Evolutionary conservation across 2,888 invertebrate species (phyloP).

Genomic region (Mythimna ferrago): DNA sequence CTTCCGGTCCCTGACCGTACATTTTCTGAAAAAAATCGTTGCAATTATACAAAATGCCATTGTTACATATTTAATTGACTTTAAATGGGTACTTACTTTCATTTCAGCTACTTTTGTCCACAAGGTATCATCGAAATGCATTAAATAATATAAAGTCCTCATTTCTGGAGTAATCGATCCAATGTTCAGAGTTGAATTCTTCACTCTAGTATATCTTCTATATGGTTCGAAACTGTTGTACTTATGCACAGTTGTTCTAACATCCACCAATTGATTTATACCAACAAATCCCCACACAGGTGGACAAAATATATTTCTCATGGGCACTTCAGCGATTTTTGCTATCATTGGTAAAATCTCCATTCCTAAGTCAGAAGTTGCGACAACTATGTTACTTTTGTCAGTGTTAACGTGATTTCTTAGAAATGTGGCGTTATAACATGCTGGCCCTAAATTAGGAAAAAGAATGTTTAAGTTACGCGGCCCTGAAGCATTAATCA

Average conservation of each 20-base stretch:
- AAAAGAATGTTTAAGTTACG: conserved; percentile 87
- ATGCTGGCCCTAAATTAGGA: conserved; percentile 89
- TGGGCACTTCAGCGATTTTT: conserved; percentile 83
- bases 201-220: conserved; percentile 85
- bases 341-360: conserved; percentile 82
- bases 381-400: conserved; percentile 89
- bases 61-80: neutral
- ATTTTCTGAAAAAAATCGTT: conserved; percentile 42
- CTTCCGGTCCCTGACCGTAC: conserved; percentile 6
- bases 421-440: conserved; percentile 90
- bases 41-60: neutral
- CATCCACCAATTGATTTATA: conserved; percentile 89
- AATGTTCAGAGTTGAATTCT: conserved; percentile 86
- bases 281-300: conserved; percentile 92
- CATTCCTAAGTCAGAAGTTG: conserved; percentile 90
- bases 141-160: conserved; percentile 88
- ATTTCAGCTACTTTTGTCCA: conserved; percentile 78
- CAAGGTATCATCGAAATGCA: conserved; percentile 81
- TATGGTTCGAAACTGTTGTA: conserved; percentile 88
- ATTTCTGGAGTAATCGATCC: conserved; percentile 88
- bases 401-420: conserved; percentile 79
- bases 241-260: conserved; percentile 88
- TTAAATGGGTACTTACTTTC: conserved; percentile 73
- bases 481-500: conserved; percentile 87
- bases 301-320: conserved; percentile 89